Evolutionary conservation across 30 jellyfish, hydroid and myxozoan species (phyloP), one percentile per base, ranked within the genome.

Genomic region (Turritopsis rubra): DNA sequence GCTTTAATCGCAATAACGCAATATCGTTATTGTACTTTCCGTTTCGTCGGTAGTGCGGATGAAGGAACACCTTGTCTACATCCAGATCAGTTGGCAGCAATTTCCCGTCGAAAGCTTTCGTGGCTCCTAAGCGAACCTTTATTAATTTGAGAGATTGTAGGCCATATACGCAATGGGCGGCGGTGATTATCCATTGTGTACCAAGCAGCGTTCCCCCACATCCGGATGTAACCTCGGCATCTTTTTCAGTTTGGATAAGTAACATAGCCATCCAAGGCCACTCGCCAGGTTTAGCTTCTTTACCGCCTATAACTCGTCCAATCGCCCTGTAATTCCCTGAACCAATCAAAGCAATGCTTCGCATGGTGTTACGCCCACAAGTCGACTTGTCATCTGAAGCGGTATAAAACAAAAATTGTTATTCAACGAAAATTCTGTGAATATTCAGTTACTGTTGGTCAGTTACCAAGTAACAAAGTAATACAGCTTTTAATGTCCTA

Each of bases 261-360:
- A 88, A 21, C 94, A 88, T 83, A 16, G 94, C 89, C 82, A 85
- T 90, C 96, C 96, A 88, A 0, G 96, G 96, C 96, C 96, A 88
- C 20, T 70, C 82, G 16, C 96, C 96, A 29, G 81, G 85, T 16
- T 21, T 31, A n/a, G 93, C 75, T 26, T 75, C 82, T 17, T 0
- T 54, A 81, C 96, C 96, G 52, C 93, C 89, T 68, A 88, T 27
- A 19, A 88, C 80, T 26, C 93, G 22, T 0, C 79, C 78, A n/a
- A 52, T 65, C 8, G 54, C 28, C 23, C 29, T 13, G 18, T 29
- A 53, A 16, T 79, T 79, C n/a, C 22, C 18, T 24, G 65, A 23
- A n/a, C 27, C 25, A 8, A 26, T 75, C 9, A 7, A 78, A 1
- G 70, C 27, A 18, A 28, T 18, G 23, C 1, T 19, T 28, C 28